Evolutionary conservation across 2,113 vertebrate genomes (phyloP).

Genomic region (Poecilia latipinna): DNA sequence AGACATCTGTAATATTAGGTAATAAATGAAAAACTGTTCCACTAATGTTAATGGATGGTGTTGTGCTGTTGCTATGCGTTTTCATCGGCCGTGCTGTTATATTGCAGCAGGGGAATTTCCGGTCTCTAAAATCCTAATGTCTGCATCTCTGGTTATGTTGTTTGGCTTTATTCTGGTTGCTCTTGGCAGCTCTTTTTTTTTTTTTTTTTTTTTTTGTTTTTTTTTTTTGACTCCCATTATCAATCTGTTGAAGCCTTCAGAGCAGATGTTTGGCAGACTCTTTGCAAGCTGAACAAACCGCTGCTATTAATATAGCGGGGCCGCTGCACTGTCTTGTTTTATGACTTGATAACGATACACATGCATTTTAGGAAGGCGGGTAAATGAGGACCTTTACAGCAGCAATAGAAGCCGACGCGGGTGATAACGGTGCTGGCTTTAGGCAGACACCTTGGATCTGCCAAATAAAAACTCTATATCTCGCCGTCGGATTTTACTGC

Average conservation of each 20-base stretch:
- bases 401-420: not conserved
- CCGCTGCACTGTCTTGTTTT: constrained; percentile 50
- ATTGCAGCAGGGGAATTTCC: constrained; percentile 30
- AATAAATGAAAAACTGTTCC: not conserved
- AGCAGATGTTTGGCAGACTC: constrained; percentile 59
- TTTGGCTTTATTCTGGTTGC: constrained; percentile 47
- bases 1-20: not conserved
- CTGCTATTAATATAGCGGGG: constrained; percentile 45
- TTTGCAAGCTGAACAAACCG: constrained; percentile 35
- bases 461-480: constrained; percentile 63
- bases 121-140: constrained; percentile 46
- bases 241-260: constrained; percentile 30
- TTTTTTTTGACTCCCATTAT: constrained; percentile 39
- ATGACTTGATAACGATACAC: constrained; percentile 62
- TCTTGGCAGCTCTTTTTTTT: constrained; percentile 45
- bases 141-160: constrained; percentile 16
- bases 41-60: not conserved
- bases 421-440: constrained; percentile 30
- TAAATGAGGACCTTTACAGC: constrained; percentile 62
- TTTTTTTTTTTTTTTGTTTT: too few species aligned
- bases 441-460: constrained; percentile 29
- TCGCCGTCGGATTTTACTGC: constrained; percentile 63
- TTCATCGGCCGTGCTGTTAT: not conserved
- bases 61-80: too few species aligned
- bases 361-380: constrained; percentile 56